A percentile compares a stretch with the other conserved stretches of the same genome.
phyloP scores from a whole-genome alignment of 2,113 vertebrate genomes.

The Scophthalmus maximus region DNA sequence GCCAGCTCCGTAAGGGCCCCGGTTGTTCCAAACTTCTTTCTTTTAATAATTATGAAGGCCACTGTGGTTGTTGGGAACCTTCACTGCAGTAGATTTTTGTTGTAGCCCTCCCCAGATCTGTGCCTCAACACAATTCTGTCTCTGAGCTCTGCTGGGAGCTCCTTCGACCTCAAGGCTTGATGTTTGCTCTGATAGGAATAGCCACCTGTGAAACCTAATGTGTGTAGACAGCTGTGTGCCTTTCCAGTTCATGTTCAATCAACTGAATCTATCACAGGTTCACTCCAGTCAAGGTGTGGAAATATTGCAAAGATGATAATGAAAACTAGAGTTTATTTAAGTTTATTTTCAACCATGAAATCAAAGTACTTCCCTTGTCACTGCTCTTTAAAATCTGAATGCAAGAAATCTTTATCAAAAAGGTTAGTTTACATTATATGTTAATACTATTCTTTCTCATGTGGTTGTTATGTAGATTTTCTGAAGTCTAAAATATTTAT shows the following conservation, averaged over 20 bases:
- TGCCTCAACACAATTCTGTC: too few relatives aligned
- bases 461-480: too few relatives aligned
- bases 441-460: not conserved
- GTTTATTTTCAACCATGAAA: not conserved
- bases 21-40: too few relatives aligned
- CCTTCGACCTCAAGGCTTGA: too few relatives aligned
- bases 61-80: too few relatives aligned
- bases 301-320: not conserved
- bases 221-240: not conserved
- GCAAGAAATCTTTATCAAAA: not conserved
- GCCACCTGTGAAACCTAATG: not conserved
- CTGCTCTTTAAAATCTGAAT: not conserved
- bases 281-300: not conserved
- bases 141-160: too few relatives aligned
- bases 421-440: not conserved
- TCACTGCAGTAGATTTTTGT: too few relatives aligned
- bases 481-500: not conserved
- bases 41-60: too few relatives aligned
- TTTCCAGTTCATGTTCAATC: not conserved
- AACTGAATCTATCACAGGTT: not conserved
- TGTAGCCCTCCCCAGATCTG: too few relatives aligned
- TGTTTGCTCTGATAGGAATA: not conserved
- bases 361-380: not conserved
- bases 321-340: not conserved
- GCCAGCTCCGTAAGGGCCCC: too few relatives aligned